Percentiles rank a stretch among this genome's conserved stretches.
Conservation (phyloP, 2,888 invertebrate species). For the Scaptomyza polygonia region DNA sequence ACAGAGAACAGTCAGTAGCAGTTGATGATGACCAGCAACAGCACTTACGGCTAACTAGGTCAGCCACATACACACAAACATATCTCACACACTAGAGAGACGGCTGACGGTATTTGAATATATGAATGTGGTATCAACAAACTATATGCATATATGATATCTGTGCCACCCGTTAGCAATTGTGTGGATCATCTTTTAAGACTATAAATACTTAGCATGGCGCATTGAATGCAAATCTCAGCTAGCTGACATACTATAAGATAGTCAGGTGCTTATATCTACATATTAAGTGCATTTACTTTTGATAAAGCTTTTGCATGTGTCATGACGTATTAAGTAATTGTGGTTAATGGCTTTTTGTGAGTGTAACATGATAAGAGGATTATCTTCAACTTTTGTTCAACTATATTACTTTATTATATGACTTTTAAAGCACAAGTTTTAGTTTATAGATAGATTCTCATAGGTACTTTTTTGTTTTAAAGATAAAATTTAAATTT, state of each 20-base stretch:
- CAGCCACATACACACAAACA: slow-evolving; percentile 18
- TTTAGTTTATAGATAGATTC: too few species aligned
- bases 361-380: background rate
- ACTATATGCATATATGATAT: slow-evolving; percentile 33
- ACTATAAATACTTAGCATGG: slow-evolving; percentile 33
- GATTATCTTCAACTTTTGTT: background rate
- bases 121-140: slow-evolving; percentile 34
- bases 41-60: slow-evolving; percentile 53
- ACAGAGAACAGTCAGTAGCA: slow-evolving; percentile 6
- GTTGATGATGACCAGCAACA: slow-evolving; percentile 44
- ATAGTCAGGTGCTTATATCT: background rate
- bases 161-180: slow-evolving; percentile 52
- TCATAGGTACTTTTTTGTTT: too few species aligned
- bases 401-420: too few species aligned
- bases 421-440: too few species aligned
- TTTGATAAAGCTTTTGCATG: background rate
- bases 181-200: slow-evolving; percentile 53
- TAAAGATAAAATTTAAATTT: too few species aligned
- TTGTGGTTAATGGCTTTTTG: background rate
- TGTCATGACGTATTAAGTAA: background rate
- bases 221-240: slow-evolving; percentile 4
- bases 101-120: slow-evolving; percentile 28
- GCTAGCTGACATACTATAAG: slow-evolving; percentile 1
- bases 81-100: background rate
- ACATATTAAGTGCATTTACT: background rate